Conservation (phyloP, 2,888 invertebrate species). For the Ormia ochracea region DNA sequence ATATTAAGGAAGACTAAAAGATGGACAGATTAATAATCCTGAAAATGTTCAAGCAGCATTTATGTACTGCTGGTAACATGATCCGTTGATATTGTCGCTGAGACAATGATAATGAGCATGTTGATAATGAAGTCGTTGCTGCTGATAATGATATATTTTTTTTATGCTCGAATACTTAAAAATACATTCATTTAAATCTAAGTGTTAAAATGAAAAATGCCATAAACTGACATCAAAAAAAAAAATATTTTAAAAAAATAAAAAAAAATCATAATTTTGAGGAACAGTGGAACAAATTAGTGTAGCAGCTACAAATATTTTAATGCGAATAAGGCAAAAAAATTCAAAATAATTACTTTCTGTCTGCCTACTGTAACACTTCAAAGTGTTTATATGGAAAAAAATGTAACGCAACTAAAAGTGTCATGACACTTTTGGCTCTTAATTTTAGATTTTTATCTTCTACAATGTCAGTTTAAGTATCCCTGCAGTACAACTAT, state of each 20-base stretch:
- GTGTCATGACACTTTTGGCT: slow-evolving; percentile 4
- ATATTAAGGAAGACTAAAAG: background rate
- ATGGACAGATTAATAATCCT: background rate
- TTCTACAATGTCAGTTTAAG: background rate
- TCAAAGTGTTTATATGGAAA: background rate
- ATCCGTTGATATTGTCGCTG: slow-evolving; percentile 12
- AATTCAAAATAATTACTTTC: background rate
- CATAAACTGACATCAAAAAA: background rate
- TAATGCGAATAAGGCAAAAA: too few species aligned
- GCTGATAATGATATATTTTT: slow-evolving; percentile 19
- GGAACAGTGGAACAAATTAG: background rate
- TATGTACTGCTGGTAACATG: slow-evolving; percentile 16
- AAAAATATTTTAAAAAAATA: background rate
- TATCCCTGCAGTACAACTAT: background rate
- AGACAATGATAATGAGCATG: slow-evolving; percentile 11
- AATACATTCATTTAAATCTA: slow-evolving; percentile 6
- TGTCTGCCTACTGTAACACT: background rate
- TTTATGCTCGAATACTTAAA: background rate
- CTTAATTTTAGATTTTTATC: background rate
- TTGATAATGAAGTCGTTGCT: slow-evolving; percentile 7
- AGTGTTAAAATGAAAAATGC: slow-evolving; percentile 38
- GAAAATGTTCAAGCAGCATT: background rate
- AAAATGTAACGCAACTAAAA: background rate
- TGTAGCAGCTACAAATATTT: too few species aligned
- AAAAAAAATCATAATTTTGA: background rate